Percentiles rank a stretch among this genome's conserved stretches.
Conservation (phyloP, 2,888 invertebrate species). For the Dione juno region DNA sequence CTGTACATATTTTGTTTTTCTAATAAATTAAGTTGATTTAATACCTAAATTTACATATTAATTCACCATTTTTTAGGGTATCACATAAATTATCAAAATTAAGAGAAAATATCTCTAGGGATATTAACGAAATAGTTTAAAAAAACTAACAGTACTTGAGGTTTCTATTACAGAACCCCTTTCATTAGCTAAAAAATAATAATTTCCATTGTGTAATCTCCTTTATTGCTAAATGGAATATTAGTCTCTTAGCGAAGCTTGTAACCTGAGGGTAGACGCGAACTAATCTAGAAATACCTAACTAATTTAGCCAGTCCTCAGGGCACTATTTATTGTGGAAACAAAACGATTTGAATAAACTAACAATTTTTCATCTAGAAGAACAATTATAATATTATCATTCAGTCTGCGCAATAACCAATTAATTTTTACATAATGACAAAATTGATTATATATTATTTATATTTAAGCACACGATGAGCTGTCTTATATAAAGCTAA, state of each 20-base stretch:
- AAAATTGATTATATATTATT: no score
- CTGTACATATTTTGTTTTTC: no score
- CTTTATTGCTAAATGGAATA: background rate
- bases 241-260: constrained; percentile 14
- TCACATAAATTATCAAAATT: background rate
- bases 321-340: constrained; percentile 11
- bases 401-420: no score
- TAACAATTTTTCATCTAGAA: background rate
- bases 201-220: background rate
- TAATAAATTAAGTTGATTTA: no score
- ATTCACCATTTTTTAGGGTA: no score
- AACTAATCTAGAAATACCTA: constrained; percentile 10
- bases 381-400: background rate
- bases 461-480: no score
- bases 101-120: background rate
- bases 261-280: constrained; percentile 15
- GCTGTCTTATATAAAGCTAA: no score
- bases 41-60: no score
- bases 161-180: background rate
- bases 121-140: background rate
- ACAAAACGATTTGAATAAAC: constrained; percentile 1
- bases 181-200: constrained; percentile 3
- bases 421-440: no score
- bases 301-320: constrained; percentile 18
- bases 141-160: background rate